Conservation (phyloP, 2,113 vertebrate species). For the Callionymus lyra region DNA sequence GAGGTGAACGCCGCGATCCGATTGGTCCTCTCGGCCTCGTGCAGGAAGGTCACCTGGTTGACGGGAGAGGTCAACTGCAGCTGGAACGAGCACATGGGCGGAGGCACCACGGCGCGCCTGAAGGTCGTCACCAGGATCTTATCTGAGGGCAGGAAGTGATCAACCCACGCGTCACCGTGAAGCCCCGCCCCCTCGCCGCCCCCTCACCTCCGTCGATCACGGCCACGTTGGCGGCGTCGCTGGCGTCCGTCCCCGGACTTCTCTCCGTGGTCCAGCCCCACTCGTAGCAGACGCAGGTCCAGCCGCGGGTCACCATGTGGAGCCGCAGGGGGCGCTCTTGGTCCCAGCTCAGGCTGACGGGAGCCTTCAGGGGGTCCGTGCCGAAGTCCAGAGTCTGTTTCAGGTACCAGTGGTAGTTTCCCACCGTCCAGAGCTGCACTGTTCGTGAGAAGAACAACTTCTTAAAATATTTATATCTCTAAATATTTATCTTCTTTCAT, state of each 20-base stretch:
- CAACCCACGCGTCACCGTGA: neutral
- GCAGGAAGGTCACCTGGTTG: constrained; percentile 78
- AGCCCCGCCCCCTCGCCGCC: neutral
- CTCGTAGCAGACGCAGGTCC: constrained; percentile 77
- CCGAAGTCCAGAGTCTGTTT: constrained; percentile 87
- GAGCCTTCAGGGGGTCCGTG: constrained; percentile 46
- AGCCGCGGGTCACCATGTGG: constrained; percentile 71
- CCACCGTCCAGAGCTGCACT: constrained; percentile 92
- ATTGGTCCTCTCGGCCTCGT: constrained; percentile 58
- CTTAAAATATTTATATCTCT: too few relatives aligned
- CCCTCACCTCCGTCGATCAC: constrained; percentile 88
- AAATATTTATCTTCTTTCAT: too few relatives aligned
- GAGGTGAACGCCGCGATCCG: constrained; percentile 77
- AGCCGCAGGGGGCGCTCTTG: constrained; percentile 67
- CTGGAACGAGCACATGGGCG: constrained; percentile 83
- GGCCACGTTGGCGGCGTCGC: constrained; percentile 76
- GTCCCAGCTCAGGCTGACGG: constrained; percentile 83
- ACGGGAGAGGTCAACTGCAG: constrained; percentile 70
- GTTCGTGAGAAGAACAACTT: neutral
- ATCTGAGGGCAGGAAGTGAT: constrained; percentile 51
- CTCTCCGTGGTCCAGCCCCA: constrained; percentile 84
- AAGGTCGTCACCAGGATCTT: constrained; percentile 84
- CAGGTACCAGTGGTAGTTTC: constrained; percentile 97
- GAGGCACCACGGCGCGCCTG: constrained; percentile 79
- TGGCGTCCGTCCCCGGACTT: constrained; percentile 57